Conservation (phyloP, 2,113 vertebrate species). For the cat (Felis catus) region F.catus_Fca126_mat1.0 CM031424.1:73881501-73882000, state of each 20-base stretch:
- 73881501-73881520: background rate
- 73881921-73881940: background rate
- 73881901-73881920: background rate
- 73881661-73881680: slow-evolving; percentile 25
- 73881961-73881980: background rate
- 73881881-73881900: background rate
- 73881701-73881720: background rate
- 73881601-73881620: background rate
- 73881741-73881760: background rate
- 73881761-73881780: slow-evolving; percentile 40
- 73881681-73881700: background rate
- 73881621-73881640: background rate
- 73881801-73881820: background rate
- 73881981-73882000: background rate
- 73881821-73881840: background rate
- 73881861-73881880: background rate
- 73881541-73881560: background rate
- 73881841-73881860: slow-evolving; percentile 22
- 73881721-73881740: background rate
- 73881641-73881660: slow-evolving; percentile 30
- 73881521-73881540: background rate
- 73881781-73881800: slow-evolving; percentile 24
- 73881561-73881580: background rate
- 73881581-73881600: background rate
- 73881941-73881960: slow-evolving; percentile 17